phyloP scores from a whole-genome alignment of 2,797 vertebrate species.

The Trachops cirrhosus region DNA sequence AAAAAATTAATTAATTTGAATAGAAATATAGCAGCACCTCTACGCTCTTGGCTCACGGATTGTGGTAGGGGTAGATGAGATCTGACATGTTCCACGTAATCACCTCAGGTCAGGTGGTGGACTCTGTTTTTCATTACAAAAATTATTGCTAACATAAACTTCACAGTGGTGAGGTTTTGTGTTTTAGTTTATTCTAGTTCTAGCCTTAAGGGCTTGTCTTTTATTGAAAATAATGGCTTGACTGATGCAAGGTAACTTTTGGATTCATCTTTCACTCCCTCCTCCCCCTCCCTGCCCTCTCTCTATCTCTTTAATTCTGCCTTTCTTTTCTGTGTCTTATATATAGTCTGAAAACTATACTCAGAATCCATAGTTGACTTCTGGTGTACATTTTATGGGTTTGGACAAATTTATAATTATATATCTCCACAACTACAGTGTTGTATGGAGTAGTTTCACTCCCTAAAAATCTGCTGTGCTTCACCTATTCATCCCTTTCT shows the following conservation, averaged over 20 bases:
- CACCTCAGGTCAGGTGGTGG: neutral
- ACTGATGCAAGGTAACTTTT: neutral
- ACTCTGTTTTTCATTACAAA: neutral
- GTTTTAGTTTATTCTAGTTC: neutral
- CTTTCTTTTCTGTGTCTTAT: neutral
- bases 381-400: neutral
- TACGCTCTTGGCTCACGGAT: neutral
- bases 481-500: neutral
- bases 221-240: neutral
- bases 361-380: neutral
- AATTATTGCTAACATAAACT: neutral
- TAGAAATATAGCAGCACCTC: neutral
- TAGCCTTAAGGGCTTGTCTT: neutral
- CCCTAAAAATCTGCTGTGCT: neutral
- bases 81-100: neutral
- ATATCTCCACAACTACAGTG: too few relatives aligned
- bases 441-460: neutral
- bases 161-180: neutral
- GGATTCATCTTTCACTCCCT: neutral
- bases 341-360: too few relatives aligned
- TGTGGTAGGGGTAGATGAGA: neutral
- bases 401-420: neutral
- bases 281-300: too few relatives aligned
- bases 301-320: neutral
- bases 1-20: neutral